phyloP scores from a whole-genome alignment of 1,140 invertebrate genomes.

The Lasioglossum albipes region DNA sequence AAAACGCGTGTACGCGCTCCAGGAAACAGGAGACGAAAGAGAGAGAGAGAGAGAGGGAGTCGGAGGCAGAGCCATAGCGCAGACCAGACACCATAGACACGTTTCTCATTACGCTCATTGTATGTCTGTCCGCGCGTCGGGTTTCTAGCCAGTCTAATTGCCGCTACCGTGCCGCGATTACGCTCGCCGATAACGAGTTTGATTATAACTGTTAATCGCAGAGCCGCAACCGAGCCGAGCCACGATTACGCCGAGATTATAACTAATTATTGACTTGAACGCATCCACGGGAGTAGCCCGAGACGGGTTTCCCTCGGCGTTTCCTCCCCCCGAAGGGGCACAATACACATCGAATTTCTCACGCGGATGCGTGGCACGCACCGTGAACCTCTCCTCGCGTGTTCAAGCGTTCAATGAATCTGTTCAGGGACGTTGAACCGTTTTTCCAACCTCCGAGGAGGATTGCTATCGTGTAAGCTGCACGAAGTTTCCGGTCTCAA shows the following conservation, averaged over 20 bases:
- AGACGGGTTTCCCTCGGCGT: slow-evolving; percentile 33
- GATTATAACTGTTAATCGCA: slow-evolving; percentile 49
- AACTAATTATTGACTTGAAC: slow-evolving; percentile 57
- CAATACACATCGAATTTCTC: slow-evolving; percentile 53
- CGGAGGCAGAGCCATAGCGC: no score
- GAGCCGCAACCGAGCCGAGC: not conserved
- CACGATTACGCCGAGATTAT: slow-evolving; percentile 56
- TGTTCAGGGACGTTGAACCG: slow-evolving; percentile 55
- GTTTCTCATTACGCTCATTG: slow-evolving; percentile 46
- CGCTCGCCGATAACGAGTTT: slow-evolving; percentile 53
- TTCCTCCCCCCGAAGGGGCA: slow-evolving; percentile 17
- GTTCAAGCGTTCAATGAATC: slow-evolving; percentile 46
- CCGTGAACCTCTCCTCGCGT: slow-evolving; percentile 37
- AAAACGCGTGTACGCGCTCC: not conserved
- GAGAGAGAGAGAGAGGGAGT: not conserved
- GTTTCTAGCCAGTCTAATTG: slow-evolving; percentile 44
- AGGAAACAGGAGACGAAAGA: slow-evolving; percentile 30
- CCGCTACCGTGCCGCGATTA: slow-evolving; percentile 32
- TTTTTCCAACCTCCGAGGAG: slow-evolving; percentile 15
- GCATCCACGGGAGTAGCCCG: slow-evolving; percentile 6
- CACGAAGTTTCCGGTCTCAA: not conserved
- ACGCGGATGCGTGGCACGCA: slow-evolving; percentile 57
- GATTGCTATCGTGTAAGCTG: not conserved
- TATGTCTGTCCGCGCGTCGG: slow-evolving; percentile 19
- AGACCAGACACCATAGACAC: slow-evolving; percentile 8